Percentiles rank a stretch among this genome's conserved stretches.
These are phyloP conservation scores for Gobius niger DNA, from an alignment of 2,113 vertebrate genomes.

Conservation along the genomic window DNA sequence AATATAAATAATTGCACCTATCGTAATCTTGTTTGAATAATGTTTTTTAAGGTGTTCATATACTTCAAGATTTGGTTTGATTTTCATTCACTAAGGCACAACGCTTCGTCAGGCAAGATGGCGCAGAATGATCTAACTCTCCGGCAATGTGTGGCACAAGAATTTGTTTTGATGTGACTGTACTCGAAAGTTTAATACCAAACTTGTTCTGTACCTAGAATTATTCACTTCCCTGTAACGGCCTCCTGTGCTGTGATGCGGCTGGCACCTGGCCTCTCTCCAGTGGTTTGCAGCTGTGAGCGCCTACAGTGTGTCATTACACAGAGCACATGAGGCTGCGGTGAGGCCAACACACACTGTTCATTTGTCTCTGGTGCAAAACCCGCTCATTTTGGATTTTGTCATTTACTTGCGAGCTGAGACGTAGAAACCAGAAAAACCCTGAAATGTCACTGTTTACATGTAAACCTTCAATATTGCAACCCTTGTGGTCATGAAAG, in stretches of 20 bases:
- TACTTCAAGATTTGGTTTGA: no score
- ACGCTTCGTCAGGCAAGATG: no score
- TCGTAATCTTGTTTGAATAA: no score
- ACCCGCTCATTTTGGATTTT: constrained; percentile 76
- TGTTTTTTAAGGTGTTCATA: no score
- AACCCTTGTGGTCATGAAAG: constrained; percentile 63
- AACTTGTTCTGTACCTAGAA: constrained; percentile 4
- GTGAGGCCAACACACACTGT: constrained; percentile 73
- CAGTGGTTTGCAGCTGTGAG: constrained; percentile 59
- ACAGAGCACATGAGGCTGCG: constrained; percentile 64
- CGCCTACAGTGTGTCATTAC: constrained; percentile 74
- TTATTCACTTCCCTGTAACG: constrained; percentile 35
- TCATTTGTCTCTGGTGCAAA: constrained; percentile 79
- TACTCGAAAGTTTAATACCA: no score
- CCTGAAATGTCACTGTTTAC: constrained; percentile 79
- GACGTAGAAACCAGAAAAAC: constrained; percentile 78
- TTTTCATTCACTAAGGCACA: no score
- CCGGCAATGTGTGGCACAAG: no score
- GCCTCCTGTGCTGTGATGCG: constrained; percentile 39
- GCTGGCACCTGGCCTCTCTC: constrained; percentile 57
- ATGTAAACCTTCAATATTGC: constrained; percentile 75
- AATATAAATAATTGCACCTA: no score
- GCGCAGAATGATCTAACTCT: no score
- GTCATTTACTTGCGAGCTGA: constrained; percentile 73
- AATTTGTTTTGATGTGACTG: no score